Percentiles rank a stretch among this genome's conserved stretches.
phyloP scores from a whole-genome alignment of 1,140 invertebrate genomes.

The Lucilia cuprina region DNA sequence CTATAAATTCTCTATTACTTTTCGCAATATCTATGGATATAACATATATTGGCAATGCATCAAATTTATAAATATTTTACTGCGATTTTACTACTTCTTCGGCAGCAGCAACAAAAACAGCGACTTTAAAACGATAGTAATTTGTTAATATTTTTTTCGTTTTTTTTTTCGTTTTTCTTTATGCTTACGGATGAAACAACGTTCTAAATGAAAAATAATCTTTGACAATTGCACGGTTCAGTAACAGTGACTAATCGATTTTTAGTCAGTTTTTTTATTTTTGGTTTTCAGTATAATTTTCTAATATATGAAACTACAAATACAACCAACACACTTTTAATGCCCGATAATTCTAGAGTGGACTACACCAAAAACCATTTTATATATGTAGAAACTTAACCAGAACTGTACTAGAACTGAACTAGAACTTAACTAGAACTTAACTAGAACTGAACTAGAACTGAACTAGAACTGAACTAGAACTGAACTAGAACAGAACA shows the following conservation, averaged over 20 bases:
- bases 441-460: no score
- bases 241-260: conserved; percentile 59
- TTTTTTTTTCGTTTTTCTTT: neutral
- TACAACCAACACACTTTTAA: no score
- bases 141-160: neutral
- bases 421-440: no score
- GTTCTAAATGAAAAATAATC: conserved; percentile 42
- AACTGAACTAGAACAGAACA: no score
- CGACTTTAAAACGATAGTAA: no score
- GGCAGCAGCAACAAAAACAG: no score
- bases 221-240: conserved; percentile 53
- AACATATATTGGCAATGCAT: neutral
- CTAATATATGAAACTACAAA: no score
- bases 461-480: no score
- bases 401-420: no score
- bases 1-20: conserved; percentile 8
- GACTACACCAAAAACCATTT: no score
- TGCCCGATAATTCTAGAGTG: no score
- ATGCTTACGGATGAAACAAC: neutral
- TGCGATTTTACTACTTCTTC: neutral
- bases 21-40: neutral
- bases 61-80: neutral
- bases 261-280: conserved; percentile 41
- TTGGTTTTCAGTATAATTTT: neutral
- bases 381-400: no score